Base-by-base conservation (phyloP, 2,888 invertebrate genomes). In the Chorisops tibialis region DNA sequence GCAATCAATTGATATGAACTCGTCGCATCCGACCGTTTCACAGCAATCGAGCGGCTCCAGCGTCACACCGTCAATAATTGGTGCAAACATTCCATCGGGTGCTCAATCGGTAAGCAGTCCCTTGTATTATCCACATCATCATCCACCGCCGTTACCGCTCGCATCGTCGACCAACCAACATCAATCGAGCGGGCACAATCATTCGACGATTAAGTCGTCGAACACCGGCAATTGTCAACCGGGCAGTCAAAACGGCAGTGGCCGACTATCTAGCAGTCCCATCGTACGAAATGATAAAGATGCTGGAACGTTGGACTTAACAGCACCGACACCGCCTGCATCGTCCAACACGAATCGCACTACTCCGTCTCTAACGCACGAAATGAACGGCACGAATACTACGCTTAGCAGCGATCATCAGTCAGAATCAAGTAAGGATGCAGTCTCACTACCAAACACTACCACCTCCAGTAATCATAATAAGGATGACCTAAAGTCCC, bases 241-340 rank as follows among this genome's bases (percentile, higher is more conserved):
- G 18, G 39, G 30, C 18, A 59, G 54, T 22, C 65, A 65, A 18
- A 61, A 56, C 22, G 43, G 43, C 9, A 24, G 48, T 37, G 71
- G 71, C 0, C 70, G 74, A 5, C 65, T 75, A 3, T 72, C 73
- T 2, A 71, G 71, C 50, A 77, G 75, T 60, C 76, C 77, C 0
- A 63, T 59, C 24, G 38, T 69, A 66, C 51, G 64, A 69, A 54
- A 62, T 59, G 12, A 61, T 7, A 75, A 75, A 52, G 77, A 77
- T 54, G 71, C 73, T 11, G 64, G 75, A 12, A 75, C 76, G 2
- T 67, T 77, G n/a, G 78, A 77, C 67, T 65, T 77, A 41, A 77
- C 76, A 2, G 66, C 66, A 22, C 39, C 18, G 12, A 14, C 37
- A 9, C 37, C 49, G 4, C 35, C 37, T 14, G 45, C 58, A 49